These are phyloP conservation scores for Hypanus sabinus DNA, from an alignment of 2,113 vertebrate species.

Conservation along the genomic window DNA sequence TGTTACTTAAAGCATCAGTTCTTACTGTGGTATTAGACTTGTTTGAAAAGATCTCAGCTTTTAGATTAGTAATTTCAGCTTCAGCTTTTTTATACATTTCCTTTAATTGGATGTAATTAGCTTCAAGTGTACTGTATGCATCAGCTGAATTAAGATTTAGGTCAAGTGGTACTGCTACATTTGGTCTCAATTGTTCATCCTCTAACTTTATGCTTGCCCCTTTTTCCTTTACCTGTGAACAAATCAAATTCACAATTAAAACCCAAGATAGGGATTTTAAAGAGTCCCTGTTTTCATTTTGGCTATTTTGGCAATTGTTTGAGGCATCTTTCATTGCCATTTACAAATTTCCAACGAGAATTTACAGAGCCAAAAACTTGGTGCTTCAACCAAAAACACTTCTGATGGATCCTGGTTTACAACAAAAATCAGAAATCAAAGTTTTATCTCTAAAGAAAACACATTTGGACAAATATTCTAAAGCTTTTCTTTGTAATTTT, in stretches of 20 bases:
- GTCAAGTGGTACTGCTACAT: background rate
- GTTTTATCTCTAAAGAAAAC: no score
- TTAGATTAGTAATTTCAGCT: constrained; percentile 1
- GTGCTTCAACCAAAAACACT: no score
- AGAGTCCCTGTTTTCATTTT: background rate
- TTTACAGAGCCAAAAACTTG: no score
- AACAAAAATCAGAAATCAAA: no score
- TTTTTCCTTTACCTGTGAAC: background rate
- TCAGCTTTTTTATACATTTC: constrained; percentile 31
- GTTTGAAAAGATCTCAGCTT: background rate
- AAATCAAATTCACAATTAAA: constrained; percentile 25
- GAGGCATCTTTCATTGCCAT: background rate
- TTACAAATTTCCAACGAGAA: background rate
- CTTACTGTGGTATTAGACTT: background rate
- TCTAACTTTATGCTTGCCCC: background rate
- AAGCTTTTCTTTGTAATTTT: no score
- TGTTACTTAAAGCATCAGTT: background rate
- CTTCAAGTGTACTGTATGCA: background rate
- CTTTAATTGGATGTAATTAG: constrained; percentile 15
- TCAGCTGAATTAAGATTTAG: constrained; percentile 19
- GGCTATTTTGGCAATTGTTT: background rate
- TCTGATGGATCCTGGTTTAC: no score
- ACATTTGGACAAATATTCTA: no score
- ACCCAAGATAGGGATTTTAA: background rate
- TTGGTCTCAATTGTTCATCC: background rate